phyloP scores from a whole-genome alignment of 2,888 invertebrate genomes.

The Aphodius sticticus region DNA sequence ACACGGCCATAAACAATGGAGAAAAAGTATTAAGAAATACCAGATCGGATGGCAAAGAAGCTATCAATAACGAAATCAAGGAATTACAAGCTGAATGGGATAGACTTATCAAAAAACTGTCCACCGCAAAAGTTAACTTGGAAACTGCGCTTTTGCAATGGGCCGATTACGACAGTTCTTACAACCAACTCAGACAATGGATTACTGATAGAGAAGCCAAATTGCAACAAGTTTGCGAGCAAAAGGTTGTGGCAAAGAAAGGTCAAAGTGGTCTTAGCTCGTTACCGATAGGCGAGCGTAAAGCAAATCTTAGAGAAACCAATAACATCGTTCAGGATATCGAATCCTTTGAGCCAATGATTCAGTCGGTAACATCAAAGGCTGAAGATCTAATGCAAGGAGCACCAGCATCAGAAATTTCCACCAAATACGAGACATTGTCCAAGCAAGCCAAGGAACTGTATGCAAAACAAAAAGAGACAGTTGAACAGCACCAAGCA shows the following conservation, averaged over 20 bases:
- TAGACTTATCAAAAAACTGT: constrained; percentile 87
- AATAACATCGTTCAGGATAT: constrained; percentile 97
- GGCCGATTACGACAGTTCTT: constrained; percentile 95
- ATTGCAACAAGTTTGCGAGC: constrained; percentile 87
- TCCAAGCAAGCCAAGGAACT: constrained; percentile 91
- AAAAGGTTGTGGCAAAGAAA: constrained; percentile 82
- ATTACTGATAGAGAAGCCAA: constrained; percentile 93
- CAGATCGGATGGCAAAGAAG: constrained; percentile 87
- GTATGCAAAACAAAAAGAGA: constrained; percentile 88
- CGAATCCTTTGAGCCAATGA: constrained; percentile 96
- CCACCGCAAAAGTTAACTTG: constrained; percentile 88
- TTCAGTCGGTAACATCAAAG: constrained; percentile 92
- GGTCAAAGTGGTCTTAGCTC: constrained; percentile 82
- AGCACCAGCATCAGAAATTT: constrained; percentile 90
- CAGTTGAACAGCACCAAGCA: constrained; percentile 89
- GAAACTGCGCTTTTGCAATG: constrained; percentile 93
- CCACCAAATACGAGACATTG: constrained; percentile 87
- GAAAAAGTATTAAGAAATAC: constrained; percentile 90
- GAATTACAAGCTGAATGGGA: constrained; percentile 94
- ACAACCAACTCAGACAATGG: constrained; percentile 92
- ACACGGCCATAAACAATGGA: constrained; percentile 86
- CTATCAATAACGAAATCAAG: constrained; percentile 85
- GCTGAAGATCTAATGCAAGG: constrained; percentile 92
- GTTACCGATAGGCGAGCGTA: constrained; percentile 83
- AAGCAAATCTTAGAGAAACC: constrained; percentile 88